Evolutionary conservation across 2,888 invertebrate genomes (phyloP).

Genomic region (Catonia carolina): DNA sequence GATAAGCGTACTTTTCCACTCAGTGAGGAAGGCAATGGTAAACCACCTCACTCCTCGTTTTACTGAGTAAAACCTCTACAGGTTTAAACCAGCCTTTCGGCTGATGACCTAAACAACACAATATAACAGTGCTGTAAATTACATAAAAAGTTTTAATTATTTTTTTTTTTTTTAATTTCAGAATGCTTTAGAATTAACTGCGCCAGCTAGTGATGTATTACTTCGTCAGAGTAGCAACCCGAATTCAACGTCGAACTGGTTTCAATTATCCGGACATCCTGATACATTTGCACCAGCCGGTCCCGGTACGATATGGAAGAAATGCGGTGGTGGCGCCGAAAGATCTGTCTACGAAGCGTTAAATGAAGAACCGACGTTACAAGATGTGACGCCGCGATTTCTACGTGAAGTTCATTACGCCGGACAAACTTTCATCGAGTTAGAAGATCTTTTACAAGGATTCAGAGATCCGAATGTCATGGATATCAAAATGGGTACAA

Average conservation of each 20-base stretch:
- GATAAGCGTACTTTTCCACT: no score
- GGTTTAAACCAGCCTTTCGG: no score
- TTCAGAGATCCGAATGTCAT: constrained; percentile 91
- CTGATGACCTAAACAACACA: no score
- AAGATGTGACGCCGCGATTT: constrained; percentile 72
- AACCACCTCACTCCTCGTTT: no score
- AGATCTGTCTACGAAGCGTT: constrained; percentile 72
- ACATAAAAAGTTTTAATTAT: no score
- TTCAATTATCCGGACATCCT: constrained; percentile 88
- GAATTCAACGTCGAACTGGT: constrained; percentile 51
- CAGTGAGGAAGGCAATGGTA: no score
- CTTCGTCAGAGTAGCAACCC: constrained; percentile 48
- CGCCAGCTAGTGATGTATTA: constrained; percentile 81
- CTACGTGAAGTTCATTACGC: constrained; percentile 61
- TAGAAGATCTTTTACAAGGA: constrained; percentile 86
- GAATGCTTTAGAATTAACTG: constrained; percentile 87
- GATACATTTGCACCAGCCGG: constrained; percentile 90
- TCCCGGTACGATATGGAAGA: constrained; percentile 90
- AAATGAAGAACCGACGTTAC: constrained; percentile 63
- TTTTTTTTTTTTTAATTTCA: constrained; percentile 48
- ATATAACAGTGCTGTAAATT: no score
- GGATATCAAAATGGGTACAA: constrained; percentile 95
- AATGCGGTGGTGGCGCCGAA: constrained; percentile 67
- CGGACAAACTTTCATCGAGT: constrained; percentile 82
- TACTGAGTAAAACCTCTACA: no score